A percentile compares a stretch with the other conserved stretches of the same genome.
phyloP scores from a whole-genome alignment of 1,140 invertebrate genomes.

The Drosophila orosa region DNA sequence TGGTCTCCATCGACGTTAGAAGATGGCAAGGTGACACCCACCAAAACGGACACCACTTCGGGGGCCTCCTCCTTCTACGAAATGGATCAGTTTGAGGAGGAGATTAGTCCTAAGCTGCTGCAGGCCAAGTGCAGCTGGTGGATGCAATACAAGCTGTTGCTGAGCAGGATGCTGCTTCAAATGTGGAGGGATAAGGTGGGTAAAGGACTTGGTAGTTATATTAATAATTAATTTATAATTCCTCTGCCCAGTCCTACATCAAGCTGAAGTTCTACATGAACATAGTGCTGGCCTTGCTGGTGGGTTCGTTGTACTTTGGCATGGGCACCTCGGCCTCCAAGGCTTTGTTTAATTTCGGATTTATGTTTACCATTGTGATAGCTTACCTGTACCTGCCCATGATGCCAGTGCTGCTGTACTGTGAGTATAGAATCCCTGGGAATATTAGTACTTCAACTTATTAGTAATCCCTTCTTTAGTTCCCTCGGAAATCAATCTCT shows the following conservation, averaged over 20 bases:
- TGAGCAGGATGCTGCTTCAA: conserved; percentile 89
- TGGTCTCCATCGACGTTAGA: conserved; percentile 78
- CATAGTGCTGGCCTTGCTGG: conserved; percentile 88
- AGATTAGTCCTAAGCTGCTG: conserved; percentile 84
- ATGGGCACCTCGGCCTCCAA: conserved; percentile 92
- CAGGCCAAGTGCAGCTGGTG: conserved; percentile 86
- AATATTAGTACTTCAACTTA: fast-evolving
- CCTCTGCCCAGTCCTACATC: conserved; percentile 88
- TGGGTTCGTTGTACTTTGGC: conserved; percentile 88
- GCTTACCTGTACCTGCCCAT: conserved; percentile 92
- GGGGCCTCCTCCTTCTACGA: conserved; percentile 78
- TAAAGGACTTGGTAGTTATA: not conserved
- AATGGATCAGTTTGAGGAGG: conserved; percentile 77
- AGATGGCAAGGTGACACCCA: conserved; percentile 50
- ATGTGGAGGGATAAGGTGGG: conserved; percentile 89
- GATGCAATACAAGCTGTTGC: conserved; percentile 88
- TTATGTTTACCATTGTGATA: conserved; percentile 91
- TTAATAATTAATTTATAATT: not conserved
- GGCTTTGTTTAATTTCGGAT: conserved; percentile 92
- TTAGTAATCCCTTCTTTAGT: conserved; percentile 87
- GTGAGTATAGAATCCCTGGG: conserved; percentile 85
- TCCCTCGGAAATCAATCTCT: conserved; percentile 93
- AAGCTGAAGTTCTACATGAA: conserved; percentile 88
- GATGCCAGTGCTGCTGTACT: conserved; percentile 90
- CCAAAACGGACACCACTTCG: conserved; percentile 76